Evolutionary conservation across 2,113 vertebrate species (phyloP), one percentile per base, ranked within the genome.

Genomic region (Ariopsis seemanni): DNA sequence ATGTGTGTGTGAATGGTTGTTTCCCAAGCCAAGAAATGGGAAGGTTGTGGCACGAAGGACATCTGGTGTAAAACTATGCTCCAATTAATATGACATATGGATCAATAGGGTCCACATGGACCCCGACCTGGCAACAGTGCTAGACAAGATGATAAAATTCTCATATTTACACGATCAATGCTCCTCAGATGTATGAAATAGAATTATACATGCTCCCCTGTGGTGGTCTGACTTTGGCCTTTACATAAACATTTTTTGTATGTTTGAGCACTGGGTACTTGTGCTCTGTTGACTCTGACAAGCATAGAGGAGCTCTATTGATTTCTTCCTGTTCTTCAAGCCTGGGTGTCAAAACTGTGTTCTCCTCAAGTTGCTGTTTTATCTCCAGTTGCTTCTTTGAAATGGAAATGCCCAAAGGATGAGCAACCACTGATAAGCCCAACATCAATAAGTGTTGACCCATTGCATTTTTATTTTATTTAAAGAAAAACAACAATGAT

Each of bases 211-310:
- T 91, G 92, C 86, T 93, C 75, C 92, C 90, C 60, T 87, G 89
- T 52, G 91, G 89, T 87, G 89, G 85, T 91, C 90, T 89, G 92
- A 90, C 86, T 91, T 84, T 85, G 88, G 88, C 74, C 67, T 92
- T 91, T 92, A 91, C 92, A 93, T 94, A 94, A 93, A 95, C 93
- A 94, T 94, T 92, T 93, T 95, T 89, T 91, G 87, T 92, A 87
- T 82, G 85, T 88, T 84, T 83, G 15, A 79, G 89, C 90, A 89
- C 74, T 74, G 87, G 81, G 88, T 90, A 88, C 89, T 89, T 92
- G 90, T 89, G 90, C 91, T 92, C 90, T 93, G 92, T 92, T 94
- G 92, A 92, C 93, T 95, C 88, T 91, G 86, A 82, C 34, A 86
- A 91, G 87, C 91, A 75, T 92, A 74, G 85, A 93, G 92, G 92